phyloP scores from a whole-genome alignment of 2,888 invertebrate genomes.

The Scrobipalpa atriplicella region DNA sequence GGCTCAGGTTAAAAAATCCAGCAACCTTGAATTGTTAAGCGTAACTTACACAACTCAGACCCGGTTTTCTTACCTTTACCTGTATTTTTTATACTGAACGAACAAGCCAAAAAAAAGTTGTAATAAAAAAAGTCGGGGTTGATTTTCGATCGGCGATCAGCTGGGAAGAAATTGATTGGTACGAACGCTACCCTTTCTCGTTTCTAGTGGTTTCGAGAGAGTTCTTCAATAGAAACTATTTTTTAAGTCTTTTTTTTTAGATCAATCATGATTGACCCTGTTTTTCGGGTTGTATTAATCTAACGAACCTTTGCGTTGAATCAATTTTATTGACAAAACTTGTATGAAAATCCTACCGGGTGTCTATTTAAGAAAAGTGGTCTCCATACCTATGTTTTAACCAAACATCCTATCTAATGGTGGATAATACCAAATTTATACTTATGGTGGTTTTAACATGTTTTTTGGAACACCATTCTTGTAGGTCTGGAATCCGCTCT shows the following conservation, averaged over 20 bases:
- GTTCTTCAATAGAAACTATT: background rate
- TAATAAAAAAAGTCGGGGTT: background rate
- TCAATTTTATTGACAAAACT: too few species aligned
- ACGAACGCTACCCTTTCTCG: background rate
- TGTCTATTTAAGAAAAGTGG: too few species aligned
- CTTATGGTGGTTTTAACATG: too few species aligned
- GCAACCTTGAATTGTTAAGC: background rate
- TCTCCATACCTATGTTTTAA: too few species aligned
- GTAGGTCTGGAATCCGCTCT: too few species aligned
- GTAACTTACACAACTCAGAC: background rate
- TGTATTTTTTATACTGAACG: constrained; percentile 1
- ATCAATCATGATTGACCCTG: background rate
- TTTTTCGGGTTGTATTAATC: too few species aligned
- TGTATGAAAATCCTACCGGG: too few species aligned
- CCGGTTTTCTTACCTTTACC: background rate
- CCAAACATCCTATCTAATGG: too few species aligned
- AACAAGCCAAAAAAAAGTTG: too few species aligned
- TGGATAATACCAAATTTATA: too few species aligned
- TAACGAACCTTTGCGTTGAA: background rate
- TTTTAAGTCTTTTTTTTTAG: background rate
- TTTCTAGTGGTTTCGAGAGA: background rate
- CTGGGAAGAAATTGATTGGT: constrained; percentile 1
- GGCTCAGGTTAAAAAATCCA: background rate
- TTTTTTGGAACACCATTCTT: too few species aligned
- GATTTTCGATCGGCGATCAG: background rate